Conservation (phyloP, 1,140 invertebrate species). For the Plutomurus gul region DNA sequence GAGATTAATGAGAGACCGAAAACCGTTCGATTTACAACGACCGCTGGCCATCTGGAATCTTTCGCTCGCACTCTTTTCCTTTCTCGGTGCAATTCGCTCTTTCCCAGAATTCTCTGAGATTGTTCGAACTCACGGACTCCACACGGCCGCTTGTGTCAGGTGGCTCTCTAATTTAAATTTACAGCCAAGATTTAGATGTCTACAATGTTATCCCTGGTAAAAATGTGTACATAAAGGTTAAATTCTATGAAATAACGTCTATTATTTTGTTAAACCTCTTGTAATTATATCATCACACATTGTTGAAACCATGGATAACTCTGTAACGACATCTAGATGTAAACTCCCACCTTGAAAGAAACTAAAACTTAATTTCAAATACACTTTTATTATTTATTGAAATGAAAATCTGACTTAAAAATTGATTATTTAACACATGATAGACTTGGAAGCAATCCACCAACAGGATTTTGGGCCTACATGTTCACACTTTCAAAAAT, state of each 20-base stretch:
- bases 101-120: background rate
- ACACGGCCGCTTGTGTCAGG: background rate
- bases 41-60: background rate
- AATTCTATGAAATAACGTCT: too few species aligned
- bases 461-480: background rate
- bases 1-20: background rate
- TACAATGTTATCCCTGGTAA: too few species aligned
- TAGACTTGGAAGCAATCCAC: background rate
- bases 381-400: background rate
- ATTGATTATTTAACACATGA: background rate
- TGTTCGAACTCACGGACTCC: background rate
- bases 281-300: too few species aligned
- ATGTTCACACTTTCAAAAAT: conserved; percentile 24
- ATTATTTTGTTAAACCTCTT: too few species aligned
- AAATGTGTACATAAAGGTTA: too few species aligned
- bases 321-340: too few species aligned
- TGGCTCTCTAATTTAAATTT: too few species aligned
- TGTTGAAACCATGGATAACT: too few species aligned
- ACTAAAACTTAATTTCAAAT: too few species aligned
- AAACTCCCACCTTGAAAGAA: too few species aligned
- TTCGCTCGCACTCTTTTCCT: background rate
- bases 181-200: background rate
- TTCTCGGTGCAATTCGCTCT: background rate
- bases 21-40: background rate
- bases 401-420: background rate